Conservation (phyloP, 2,888 invertebrate species). For the Agapetus fuscipes region DNA sequence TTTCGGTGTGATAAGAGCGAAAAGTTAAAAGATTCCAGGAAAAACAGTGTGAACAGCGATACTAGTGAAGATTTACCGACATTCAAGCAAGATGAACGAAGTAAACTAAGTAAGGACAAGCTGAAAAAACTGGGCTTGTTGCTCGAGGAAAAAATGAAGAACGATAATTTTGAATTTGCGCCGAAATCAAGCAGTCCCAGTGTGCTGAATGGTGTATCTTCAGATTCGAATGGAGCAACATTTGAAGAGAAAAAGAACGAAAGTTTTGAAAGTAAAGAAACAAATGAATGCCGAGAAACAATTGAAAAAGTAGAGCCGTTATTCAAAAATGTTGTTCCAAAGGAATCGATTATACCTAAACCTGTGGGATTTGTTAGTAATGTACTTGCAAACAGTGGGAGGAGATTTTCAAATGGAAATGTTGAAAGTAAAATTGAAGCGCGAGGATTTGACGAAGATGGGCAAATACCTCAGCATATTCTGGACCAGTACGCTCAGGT, state of each 20-base stretch:
- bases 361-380: too few species aligned
- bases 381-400: too few species aligned
- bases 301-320: too few species aligned
- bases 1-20: constrained; percentile 46
- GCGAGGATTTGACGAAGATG: constrained; percentile 25
- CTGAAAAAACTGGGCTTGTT: constrained; percentile 35
- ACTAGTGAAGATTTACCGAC: constrained; percentile 4
- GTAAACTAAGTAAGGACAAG: constrained; percentile 34
- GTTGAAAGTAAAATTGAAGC: constrained; percentile 18
- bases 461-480: constrained; percentile 38
- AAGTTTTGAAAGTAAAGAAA: background rate
- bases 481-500: constrained; percentile 42
- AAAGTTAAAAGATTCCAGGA: constrained; percentile 31
- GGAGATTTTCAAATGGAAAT: too few species aligned
- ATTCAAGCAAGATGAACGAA: constrained; percentile 28
- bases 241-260: constrained; percentile 1
- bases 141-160: constrained; percentile 39
- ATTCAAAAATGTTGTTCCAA: too few species aligned
- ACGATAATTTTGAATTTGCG: constrained; percentile 31
- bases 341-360: too few species aligned
- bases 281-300: background rate
- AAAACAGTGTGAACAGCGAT: constrained; percentile 24
- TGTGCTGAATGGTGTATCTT: too few species aligned
- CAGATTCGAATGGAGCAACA: background rate
- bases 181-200: constrained; percentile 3